Conservation (phyloP, 2,113 vertebrate species). For the Circaetus gallicus region DNA sequence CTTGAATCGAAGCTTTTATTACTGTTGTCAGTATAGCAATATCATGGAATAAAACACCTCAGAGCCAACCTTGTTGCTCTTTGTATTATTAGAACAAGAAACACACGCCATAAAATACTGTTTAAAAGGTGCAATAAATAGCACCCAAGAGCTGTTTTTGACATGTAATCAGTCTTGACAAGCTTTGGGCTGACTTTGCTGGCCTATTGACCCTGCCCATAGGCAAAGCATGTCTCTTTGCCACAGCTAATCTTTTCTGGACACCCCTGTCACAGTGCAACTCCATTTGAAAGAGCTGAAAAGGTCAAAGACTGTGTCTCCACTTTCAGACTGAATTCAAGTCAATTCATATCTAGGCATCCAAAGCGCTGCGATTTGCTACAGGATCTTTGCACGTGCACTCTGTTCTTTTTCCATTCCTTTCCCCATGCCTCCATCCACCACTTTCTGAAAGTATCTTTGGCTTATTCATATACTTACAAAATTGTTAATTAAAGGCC, state of each 20-base stretch:
- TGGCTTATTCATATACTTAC: background rate
- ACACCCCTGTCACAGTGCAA: constrained; percentile 37
- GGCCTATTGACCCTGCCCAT: constrained; percentile 47
- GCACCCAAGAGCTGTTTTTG: background rate
- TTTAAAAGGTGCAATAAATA: constrained; percentile 43
- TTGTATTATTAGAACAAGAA: background rate
- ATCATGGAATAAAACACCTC: background rate
- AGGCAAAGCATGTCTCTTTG: constrained; percentile 39
- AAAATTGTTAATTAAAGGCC: background rate
- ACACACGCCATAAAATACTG: background rate
- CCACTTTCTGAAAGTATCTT: background rate
- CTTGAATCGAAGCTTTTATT: background rate
- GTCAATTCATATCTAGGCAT: background rate
- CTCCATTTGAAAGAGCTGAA: constrained; percentile 34
- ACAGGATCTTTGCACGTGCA: background rate
- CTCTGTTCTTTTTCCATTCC: background rate
- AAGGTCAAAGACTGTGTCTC: constrained; percentile 57
- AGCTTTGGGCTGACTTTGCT: constrained; percentile 18
- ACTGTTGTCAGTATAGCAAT: background rate
- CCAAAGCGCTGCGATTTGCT: background rate
- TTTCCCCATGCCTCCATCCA: background rate
- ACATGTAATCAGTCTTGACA: constrained; percentile 53
- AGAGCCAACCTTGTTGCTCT: background rate
- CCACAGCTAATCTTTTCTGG: constrained; percentile 42
- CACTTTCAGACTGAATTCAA: background rate